Percentiles rank a stretch among this genome's conserved stretches.
Conservation (phyloP, 2,888 invertebrate genomes). For the Eristalinus sepulchralis region DNA sequence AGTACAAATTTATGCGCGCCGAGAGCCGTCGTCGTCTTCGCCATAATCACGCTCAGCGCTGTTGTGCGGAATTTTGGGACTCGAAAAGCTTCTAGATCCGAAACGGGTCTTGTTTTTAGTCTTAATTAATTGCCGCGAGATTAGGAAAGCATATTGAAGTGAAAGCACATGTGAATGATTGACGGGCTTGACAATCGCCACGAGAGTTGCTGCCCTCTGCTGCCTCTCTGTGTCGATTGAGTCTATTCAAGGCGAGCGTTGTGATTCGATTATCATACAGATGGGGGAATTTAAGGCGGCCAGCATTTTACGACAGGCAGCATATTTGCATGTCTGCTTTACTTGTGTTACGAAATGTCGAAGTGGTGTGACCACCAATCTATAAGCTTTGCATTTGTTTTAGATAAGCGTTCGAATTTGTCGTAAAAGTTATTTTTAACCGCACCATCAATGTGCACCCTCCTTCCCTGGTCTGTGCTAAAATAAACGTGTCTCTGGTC, state of each 20-base stretch:
- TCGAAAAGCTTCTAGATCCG: conserved; percentile 26
- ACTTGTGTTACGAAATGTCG: conserved; percentile 23
- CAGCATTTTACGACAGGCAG: not conserved
- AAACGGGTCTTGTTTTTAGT: conserved; percentile 38
- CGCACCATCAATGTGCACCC: not conserved
- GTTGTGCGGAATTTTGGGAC: not conserved
- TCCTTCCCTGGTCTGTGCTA: not conserved
- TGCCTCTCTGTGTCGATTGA: not conserved
- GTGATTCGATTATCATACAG: conserved; percentile 41
- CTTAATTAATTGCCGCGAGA: conserved; percentile 31
- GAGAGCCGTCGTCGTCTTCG: not conserved
- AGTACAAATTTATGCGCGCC: not conserved
- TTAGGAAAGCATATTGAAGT: conserved; percentile 16
- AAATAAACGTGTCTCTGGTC: not conserved
- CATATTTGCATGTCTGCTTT: conserved; percentile 16
- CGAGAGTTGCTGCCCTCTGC: too few relatives aligned
- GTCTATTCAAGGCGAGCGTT: conserved; percentile 3
- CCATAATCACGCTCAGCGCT: not conserved
- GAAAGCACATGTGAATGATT: conserved; percentile 27
- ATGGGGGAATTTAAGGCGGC: conserved; percentile 33
- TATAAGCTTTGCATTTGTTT: not conserved
- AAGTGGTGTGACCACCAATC: not conserved
- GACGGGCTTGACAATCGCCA: not conserved
- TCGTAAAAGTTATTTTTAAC: not conserved
- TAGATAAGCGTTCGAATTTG: not conserved